Evolutionary conservation across 2,113 vertebrate genomes (phyloP), one percentile per base, ranked within the genome.

Genomic region (Ciconia stormi): DNA sequence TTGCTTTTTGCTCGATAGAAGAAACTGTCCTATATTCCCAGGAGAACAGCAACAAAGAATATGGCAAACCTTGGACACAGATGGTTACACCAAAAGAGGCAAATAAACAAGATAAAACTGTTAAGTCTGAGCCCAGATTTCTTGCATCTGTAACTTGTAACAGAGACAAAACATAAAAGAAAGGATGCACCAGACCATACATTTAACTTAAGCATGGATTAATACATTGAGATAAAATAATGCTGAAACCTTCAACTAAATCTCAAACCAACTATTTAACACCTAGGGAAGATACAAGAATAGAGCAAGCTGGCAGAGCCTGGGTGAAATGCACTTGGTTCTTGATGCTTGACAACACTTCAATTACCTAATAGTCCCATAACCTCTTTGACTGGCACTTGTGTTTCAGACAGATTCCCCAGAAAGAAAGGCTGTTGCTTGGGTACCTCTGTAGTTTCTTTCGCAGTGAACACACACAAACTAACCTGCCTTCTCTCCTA

Each of bases 41-140:
- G 44, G 8, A 61, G 26, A 90, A 58, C 13, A 70, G 23, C 49
- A 87, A 36, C 36, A 90, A 84, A 87, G 34, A 78, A 53, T 56
- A 58, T 36, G 46, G 62, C 42, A 94, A 95, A 67, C 30, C 40
- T 84, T 66, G 42, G 73, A 87, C 55, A 95, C 59, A 94, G 73
- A 81, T 78, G 25, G 26, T 72, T 94, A 56, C 53, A 83, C 56
- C 26, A 86, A 84, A 87, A 87, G 27, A 89, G 18, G 27, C 38
- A 91, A 84, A 90, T 58, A 95, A 88, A 82, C 34, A 93, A 91
- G 62, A 69, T 34, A 61, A 85, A 96, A 83, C 40, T 81, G 20
- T 50, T 21, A 83, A 84, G 46, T 74, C 65, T 78, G 36, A 91
- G 65, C 29, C 20, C 56, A 91, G 73, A 78, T 10, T 84, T 86